These are phyloP conservation scores for Pseudorasbora parva DNA, from an alignment of 2,113 vertebrate genomes.

Conservation along the genomic window DNA sequence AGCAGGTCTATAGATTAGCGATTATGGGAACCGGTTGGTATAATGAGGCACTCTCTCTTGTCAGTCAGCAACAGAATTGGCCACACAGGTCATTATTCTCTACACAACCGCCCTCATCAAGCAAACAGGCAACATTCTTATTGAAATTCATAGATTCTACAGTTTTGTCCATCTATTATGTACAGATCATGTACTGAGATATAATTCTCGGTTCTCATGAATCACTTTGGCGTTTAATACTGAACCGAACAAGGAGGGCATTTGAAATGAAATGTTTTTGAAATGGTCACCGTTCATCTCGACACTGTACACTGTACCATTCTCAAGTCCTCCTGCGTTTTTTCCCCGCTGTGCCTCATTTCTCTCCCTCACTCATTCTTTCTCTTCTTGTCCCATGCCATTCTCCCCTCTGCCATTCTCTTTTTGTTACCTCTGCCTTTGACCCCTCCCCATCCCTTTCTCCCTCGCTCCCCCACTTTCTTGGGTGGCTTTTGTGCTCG, in stretches of 20 bases:
- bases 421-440: slow-evolving; percentile 61
- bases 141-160: slow-evolving; percentile 35
- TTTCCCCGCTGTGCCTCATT: slow-evolving; percentile 52
- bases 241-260: slow-evolving; percentile 26
- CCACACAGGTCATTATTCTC: slow-evolving; percentile 35
- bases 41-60: slow-evolving; percentile 11
- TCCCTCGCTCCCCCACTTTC: slow-evolving; percentile 47
- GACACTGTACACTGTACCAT: slow-evolving; percentile 38
- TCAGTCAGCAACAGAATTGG: slow-evolving; percentile 28
- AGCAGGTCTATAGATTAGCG: slow-evolving; percentile 20
- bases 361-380: slow-evolving; percentile 53
- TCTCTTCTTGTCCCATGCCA: slow-evolving; percentile 54
- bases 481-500: slow-evolving; percentile 59
- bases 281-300: slow-evolving; percentile 7
- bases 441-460: slow-evolving; percentile 48
- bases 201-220: slow-evolving; percentile 25
- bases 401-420: slow-evolving; percentile 62
- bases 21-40: slow-evolving; percentile 12
- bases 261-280: slow-evolving; percentile 20
- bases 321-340: slow-evolving; percentile 30
- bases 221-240: slow-evolving; percentile 24
- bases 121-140: slow-evolving; percentile 21
- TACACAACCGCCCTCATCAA: neutral
- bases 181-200: slow-evolving; percentile 3
- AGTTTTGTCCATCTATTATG: slow-evolving; percentile 18